Conservation (phyloP, 2,888 invertebrate species). For the Diarsia brunnea region DNA sequence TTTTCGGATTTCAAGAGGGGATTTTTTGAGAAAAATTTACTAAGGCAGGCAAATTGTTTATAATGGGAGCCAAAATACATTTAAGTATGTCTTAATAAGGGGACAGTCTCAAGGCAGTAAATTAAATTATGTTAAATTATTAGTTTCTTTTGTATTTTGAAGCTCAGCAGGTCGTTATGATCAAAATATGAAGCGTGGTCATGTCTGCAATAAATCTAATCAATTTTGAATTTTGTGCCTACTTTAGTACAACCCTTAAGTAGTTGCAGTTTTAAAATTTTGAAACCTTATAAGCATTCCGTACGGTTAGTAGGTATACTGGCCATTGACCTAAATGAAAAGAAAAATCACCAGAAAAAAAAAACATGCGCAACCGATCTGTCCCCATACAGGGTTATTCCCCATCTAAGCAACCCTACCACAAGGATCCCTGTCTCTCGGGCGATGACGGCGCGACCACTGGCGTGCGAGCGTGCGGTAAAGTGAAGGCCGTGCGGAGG, state of each 20-base stretch:
- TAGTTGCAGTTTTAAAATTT: background rate
- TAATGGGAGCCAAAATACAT: background rate
- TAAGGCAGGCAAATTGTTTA: background rate
- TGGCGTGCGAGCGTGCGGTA: constrained; percentile 65
- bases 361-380: background rate
- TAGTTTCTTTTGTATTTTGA: background rate
- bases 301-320: background rate
- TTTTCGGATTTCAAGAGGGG: no score
- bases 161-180: background rate
- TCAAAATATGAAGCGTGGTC: background rate
- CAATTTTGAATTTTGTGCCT: background rate
- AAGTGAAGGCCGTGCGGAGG: constrained; percentile 88
- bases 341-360: background rate
- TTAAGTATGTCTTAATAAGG: background rate
- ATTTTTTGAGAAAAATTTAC: background rate
- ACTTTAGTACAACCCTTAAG: background rate
- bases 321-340: background rate
- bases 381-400: background rate
- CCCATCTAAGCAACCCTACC: constrained; percentile 66
- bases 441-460: constrained; percentile 55
- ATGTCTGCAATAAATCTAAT: background rate
- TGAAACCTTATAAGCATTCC: background rate
- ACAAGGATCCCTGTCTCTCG: constrained; percentile 58
- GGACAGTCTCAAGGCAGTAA: fast-evolving
- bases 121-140: background rate